Evolutionary conservation across 1,140 invertebrate genomes (phyloP).

Genomic region (Brachionus koreanus): DNA sequence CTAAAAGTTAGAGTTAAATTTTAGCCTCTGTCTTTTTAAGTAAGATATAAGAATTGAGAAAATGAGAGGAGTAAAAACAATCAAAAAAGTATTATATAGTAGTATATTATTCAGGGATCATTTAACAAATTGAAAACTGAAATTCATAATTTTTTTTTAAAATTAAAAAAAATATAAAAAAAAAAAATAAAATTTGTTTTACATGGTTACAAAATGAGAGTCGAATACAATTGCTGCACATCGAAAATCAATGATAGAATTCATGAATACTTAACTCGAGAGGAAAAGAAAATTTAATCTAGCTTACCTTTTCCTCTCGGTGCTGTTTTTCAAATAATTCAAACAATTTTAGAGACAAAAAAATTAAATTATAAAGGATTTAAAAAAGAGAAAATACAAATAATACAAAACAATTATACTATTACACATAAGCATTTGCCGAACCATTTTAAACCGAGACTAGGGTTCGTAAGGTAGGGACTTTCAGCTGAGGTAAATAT

Average conservation of each 20-base stretch:
- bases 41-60: slow-evolving; percentile 3
- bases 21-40: slow-evolving; percentile 7
- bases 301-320: neutral
- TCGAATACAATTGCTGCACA: slow-evolving; percentile 1
- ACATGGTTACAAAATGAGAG: neutral
- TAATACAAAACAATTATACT: slow-evolving; percentile 31
- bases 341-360: slow-evolving; percentile 6
- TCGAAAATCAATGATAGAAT: neutral
- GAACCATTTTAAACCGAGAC: slow-evolving; percentile 1
- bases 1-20: neutral
- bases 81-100: neutral
- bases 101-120: slow-evolving; percentile 1
- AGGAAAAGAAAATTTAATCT: neutral
- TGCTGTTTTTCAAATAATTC: neutral
- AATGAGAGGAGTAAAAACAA: neutral
- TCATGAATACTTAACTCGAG: neutral
- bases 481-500: neutral
- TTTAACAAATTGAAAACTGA: neutral
- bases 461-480: neutral
- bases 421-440: neutral
- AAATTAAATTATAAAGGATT: slow-evolving; percentile 31
- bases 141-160: neutral
- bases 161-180: slow-evolving; percentile 2
- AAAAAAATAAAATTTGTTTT: slow-evolving; percentile 5
- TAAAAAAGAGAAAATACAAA: slow-evolving; percentile 18